Evolutionary conservation across 2,113 vertebrate genomes (phyloP), one percentile per base, ranked within the genome.

Genomic region (Microcebus lehilahytsara): DNA sequence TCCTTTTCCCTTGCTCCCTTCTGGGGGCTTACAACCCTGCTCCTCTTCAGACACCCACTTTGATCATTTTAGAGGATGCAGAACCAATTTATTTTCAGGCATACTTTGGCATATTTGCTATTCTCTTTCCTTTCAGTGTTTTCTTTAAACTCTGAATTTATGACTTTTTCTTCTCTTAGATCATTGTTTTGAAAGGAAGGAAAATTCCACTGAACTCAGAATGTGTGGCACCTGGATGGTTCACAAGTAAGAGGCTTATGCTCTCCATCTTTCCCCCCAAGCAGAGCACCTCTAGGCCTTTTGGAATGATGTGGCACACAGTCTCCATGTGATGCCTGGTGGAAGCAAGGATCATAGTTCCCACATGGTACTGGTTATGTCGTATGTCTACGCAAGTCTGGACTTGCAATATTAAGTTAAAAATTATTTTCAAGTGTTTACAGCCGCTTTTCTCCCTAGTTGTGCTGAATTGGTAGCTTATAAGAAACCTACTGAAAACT

Each of bases 111-210:
- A 34, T 37, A 58, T 49, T 95, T 95, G 42, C 77, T 71, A 0
- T n/a, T 78, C 75, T 74, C 19, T 72, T 67, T 90, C 27, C 60
- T 64, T 58, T 78, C n/a, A n/a, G 2, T 89, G 12, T 74, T 40
- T 69, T 72, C 71, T 46, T 56, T 89, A 9, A n/a, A 83, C 81
- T 42, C 75, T 83, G n/a, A 75, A 58, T 58, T 62, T 92, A 17
- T 92, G 60, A 46, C 86, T 96, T 22, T 94, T 94, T 64, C 53
- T 53, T 92, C 60, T 94, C 66, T 84, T 71, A 98, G 97, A 90
- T 0, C 1, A 6, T 56, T 98, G 98, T 78, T 93, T 95, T 95
- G 96, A 85, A 96, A 96, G n/a, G 49, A 60, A 95, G 64, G 22
- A 22, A 0, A 4, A 64, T 25, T 95, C 93, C 19, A 30, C 1